Evolutionary conservation across 1,140 invertebrate species (phyloP), one percentile per base, ranked within the genome.

Genomic region (Chelonus insularis): DNA sequence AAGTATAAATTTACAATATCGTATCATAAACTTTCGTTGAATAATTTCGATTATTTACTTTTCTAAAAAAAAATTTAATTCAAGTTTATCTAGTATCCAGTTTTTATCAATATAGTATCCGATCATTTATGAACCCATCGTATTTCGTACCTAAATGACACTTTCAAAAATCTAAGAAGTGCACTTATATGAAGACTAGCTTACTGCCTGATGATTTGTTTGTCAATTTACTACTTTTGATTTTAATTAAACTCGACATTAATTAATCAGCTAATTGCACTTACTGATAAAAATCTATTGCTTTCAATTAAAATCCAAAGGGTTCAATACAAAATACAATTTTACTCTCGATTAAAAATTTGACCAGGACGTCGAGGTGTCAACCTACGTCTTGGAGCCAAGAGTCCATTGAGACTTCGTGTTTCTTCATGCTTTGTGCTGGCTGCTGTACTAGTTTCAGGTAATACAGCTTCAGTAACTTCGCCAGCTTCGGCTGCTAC

Each of bases 311-410:
- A 16, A 16, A 45, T 16, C 5, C 16, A 16, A 7, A 16, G 4
- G 14, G 0, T 45, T 6, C 16, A 20, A 4, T 18, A 45, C 6
- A 45, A 45, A 20, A 16, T 45, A 11, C 5, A n/a, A 11, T 11
- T 48, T 51, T 60, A 66, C 60, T 66, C 60, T 16, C 60, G 60
- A 36, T 34, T 55, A 14, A 78, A 64, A 2, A 69, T 36, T 57
- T 79, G 77, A 68, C 86, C 86, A 2, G 85, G 86, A 62, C 83
- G 83, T 76, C 86, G 76, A 21, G 82, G 71, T 14, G 81, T 72
- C 72, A 86, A 73, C 72, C 86, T 82, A 62, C 86, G 84, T 67
- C 87, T 81, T 29, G 86, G 84, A 0, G 85, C 84, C 4, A 88
- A 63, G 6, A 88, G 73, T 57, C 83, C 81, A 39, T 83, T 83